Evolutionary conservation across 2,113 vertebrate genomes (phyloP).

Genomic region (Casuarius casuarius): DNA sequence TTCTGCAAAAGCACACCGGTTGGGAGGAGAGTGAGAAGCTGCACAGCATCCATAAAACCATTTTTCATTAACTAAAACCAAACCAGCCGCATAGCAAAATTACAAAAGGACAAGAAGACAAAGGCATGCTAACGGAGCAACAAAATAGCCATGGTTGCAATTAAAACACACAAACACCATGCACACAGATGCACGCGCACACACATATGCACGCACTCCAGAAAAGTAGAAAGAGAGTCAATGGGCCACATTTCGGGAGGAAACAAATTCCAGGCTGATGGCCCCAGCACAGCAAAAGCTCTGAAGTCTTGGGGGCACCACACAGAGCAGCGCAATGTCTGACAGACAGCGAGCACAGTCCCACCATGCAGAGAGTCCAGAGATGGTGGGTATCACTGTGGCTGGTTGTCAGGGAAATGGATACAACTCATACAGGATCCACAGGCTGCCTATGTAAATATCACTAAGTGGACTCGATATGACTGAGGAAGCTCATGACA

Average conservation of each 20-base stretch:
- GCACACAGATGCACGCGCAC: too few species aligned
- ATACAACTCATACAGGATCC: background rate
- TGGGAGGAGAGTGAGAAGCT: background rate
- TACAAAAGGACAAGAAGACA: background rate
- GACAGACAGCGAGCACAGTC: rapidly evolving
- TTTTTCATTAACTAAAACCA: background rate
- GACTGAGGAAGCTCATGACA: background rate
- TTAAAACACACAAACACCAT: background rate
- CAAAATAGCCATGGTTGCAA: background rate
- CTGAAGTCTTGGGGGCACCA: background rate
- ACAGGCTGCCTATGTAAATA: background rate
- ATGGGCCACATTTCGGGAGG: background rate
- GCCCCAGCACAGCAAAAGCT: background rate
- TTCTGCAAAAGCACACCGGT: background rate
- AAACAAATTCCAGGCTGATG: background rate
- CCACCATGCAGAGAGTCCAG: background rate
- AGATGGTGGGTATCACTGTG: too few species aligned
- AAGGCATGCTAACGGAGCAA: background rate
- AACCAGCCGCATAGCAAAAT: background rate
- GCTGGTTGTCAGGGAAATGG: background rate
- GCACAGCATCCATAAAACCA: background rate
- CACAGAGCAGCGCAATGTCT: background rate
- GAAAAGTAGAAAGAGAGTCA: background rate
- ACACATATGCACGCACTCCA: background rate
- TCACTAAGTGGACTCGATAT: background rate